Conservation (phyloP, 2,888 invertebrate genomes). For the Apodemia mormo region DNA sequence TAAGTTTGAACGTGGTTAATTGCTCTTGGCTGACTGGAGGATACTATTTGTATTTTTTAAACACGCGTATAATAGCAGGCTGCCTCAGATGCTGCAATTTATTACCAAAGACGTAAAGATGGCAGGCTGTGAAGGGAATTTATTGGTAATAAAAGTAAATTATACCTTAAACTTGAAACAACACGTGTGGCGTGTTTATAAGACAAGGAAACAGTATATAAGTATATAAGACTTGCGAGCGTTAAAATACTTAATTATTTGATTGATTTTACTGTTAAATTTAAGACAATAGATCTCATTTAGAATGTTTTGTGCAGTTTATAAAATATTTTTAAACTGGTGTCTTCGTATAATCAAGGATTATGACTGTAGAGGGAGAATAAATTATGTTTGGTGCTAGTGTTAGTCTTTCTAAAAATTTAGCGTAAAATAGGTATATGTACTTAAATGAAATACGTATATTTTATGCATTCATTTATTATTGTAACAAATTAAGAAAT, state of each 20-base stretch:
- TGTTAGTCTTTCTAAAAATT: too few relatives aligned
- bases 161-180: conserved; percentile 29
- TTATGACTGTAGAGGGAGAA: too few relatives aligned
- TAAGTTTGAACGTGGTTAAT: conserved; percentile 53
- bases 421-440: too few relatives aligned
- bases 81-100: conserved; percentile 51
- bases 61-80: conserved; percentile 45
- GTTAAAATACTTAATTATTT: conserved; percentile 19
- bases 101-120: conserved; percentile 45
- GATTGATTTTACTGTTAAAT: not conserved
- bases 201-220: conserved; percentile 16
- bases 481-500: too few relatives aligned
- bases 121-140: conserved; percentile 41
- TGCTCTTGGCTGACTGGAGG: conserved; percentile 43
- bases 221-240: conserved; percentile 16
- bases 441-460: too few relatives aligned
- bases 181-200: conserved; percentile 15
- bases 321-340: too few relatives aligned
- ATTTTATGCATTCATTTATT: too few relatives aligned
- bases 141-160: conserved; percentile 41
- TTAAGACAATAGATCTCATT: too few relatives aligned
- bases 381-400: too few relatives aligned
- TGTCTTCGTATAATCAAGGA: too few relatives aligned
- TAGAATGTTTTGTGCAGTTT: too few relatives aligned
- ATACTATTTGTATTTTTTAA: conserved; percentile 40